Conservation (phyloP, 2,113 vertebrate genomes). For the Muntiacus reevesi region DNA sequence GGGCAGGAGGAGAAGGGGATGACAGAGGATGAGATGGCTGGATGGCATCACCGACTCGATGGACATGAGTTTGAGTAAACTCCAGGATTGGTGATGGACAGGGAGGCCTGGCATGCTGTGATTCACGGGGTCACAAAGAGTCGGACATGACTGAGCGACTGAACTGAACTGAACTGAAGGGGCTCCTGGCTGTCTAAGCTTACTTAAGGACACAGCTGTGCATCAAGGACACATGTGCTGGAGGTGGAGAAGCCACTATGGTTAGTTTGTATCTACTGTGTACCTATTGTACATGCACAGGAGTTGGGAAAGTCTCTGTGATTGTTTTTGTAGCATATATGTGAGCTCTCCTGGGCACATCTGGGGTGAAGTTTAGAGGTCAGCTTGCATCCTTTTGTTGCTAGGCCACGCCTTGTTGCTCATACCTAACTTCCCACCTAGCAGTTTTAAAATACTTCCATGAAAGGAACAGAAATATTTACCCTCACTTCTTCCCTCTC, state of each 20-base stretch:
- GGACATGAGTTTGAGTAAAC: no score
- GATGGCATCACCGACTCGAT: no score
- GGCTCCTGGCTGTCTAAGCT: neutral
- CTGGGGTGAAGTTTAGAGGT: neutral
- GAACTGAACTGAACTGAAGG: neutral
- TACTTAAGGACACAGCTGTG: neutral
- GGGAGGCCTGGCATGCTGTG: no score
- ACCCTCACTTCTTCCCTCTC: neutral
- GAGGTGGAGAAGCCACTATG: neutral
- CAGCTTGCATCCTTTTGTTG: neutral
- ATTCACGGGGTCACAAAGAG: no score
- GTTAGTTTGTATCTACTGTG: neutral
- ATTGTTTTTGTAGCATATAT: neutral
- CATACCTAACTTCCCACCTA: neutral
- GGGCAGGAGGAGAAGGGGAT: no score
- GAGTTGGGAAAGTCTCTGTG: neutral
- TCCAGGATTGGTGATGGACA: no score
- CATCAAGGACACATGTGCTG: neutral
- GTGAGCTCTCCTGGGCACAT: neutral
- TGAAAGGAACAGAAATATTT: slow-evolving; percentile 18
- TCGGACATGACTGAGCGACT: no score
- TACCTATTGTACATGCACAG: neutral
- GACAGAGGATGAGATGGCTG: no score
- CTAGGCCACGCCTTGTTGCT: neutral
- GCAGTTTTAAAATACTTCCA: neutral